phyloP scores from a whole-genome alignment of 2,113 vertebrate genomes.

The Otocyon megalotis region DNA sequence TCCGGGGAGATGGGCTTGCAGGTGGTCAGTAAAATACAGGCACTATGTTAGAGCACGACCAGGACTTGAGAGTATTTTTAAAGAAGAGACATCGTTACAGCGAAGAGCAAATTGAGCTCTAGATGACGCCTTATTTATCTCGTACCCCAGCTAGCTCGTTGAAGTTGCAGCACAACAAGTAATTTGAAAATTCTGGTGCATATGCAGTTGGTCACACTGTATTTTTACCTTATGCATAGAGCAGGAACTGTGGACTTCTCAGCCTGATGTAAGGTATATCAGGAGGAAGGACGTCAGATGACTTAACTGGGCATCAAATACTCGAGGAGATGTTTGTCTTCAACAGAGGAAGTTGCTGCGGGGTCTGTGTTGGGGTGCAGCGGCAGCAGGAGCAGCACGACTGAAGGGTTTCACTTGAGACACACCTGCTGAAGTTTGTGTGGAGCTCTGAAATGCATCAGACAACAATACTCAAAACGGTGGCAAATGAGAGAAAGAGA shows the following conservation, averaged over 20 bases:
- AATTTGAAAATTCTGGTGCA: neutral
- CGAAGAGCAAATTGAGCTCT: neutral
- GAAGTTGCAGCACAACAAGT: neutral
- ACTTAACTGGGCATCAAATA: neutral
- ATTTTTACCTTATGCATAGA: neutral
- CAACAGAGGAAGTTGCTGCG: neutral
- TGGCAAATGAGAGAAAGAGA: neutral
- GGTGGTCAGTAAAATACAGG: neutral
- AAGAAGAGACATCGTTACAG: neutral
- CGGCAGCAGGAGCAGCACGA: neutral
- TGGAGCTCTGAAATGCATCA: neutral
- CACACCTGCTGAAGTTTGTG: neutral
- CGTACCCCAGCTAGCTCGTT: neutral
- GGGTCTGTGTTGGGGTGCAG: neutral
- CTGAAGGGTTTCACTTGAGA: neutral
- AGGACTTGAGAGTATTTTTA: neutral
- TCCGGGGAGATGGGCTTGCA: neutral
- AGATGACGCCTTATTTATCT: neutral
- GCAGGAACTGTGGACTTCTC: neutral
- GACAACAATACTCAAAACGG: neutral
- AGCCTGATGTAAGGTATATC: neutral
- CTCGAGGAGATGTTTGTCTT: neutral
- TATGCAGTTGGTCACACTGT: neutral
- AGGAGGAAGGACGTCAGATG: neutral
- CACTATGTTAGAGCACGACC: neutral